Conservation (phyloP, 2,888 invertebrate species). For the Cryptus armator region DNA sequence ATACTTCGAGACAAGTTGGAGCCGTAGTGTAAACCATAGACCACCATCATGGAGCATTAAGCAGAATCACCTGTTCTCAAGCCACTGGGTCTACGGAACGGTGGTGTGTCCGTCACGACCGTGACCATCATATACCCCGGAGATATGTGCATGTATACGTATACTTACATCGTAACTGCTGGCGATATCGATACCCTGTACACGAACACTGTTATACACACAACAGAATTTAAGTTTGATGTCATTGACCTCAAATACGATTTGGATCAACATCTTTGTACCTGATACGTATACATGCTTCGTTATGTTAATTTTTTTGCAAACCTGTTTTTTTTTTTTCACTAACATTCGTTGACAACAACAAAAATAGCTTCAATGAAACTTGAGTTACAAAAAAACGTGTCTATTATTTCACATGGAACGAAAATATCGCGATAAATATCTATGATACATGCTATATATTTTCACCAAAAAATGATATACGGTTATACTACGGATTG, state of each 20-base stretch:
- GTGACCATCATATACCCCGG: background rate
- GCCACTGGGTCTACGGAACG: constrained; percentile 4
- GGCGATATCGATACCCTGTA: constrained; percentile 11
- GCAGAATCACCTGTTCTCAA: constrained; percentile 20
- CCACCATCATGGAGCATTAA: constrained; percentile 2
- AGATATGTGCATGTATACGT: background rate
- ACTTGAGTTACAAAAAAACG: background rate
- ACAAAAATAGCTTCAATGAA: background rate
- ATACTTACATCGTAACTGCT: constrained; percentile 1
- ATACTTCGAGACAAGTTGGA: constrained; percentile 25
- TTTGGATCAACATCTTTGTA: background rate
- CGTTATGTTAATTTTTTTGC: background rate
- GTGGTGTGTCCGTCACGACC: constrained; percentile 36
- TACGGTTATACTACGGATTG: too few relatives aligned
- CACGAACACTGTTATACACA: background rate
- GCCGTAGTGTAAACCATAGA: constrained; percentile 20
- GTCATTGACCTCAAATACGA: constrained; percentile 7
- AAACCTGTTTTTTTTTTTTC: too few relatives aligned
- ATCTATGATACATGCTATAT: too few relatives aligned
- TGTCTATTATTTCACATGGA: background rate
- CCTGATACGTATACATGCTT: background rate
- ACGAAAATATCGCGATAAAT: too few relatives aligned
- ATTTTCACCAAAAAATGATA: too few relatives aligned
- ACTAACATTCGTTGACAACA: background rate
- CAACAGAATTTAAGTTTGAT: background rate